Base-by-base conservation (phyloP, 2,888 invertebrate species). In the Eristalis intricaria region DNA sequence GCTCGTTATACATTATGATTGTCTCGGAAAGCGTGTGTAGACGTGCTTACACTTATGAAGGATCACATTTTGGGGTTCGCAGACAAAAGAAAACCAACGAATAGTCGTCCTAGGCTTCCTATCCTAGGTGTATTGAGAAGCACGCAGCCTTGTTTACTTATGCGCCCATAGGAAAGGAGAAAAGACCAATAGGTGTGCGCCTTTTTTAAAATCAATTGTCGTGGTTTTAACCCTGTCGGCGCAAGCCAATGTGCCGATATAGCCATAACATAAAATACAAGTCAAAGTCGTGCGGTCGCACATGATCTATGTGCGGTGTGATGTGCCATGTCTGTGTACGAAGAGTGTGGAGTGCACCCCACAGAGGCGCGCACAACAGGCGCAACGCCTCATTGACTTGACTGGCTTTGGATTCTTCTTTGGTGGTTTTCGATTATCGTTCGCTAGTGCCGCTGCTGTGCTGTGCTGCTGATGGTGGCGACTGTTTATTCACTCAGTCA, bases 401-500 rank as follows among this genome's bases (percentile, higher is more conserved):
- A n/a, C n/a, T n/a, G 35, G 64, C 65, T 73, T 86, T 71, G 69
- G 70, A 83, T 86, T 86, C 71, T 74, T 63, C 82, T 86, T 70
- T 86, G 60, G 78, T 78, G 66, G 83, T 26, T 32, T 70, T 78
- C 61, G 35, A 26, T 78, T 78, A 70, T 78, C 70, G 50, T 61
- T 61, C 38, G 71, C 40, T 40, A 13, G 19, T 69, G 61, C 66
- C 43, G 23, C 7, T 29, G 71, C n/a, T 75, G 22, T 15, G 43
- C 56, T 71, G 68, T 78, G 84, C 73, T 80, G 71, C 35, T 15
- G 75, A 70, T 77, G 73, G 86, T 82, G 79, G 71, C 71, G 60
- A 79, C 60, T 87, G 79, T 76, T 87, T 84, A 71, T 76, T 63
- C 71, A 73, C 63, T 87, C 87, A 87, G 84, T 87, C 87, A 80